Evolutionary conservation across 2,888 invertebrate genomes (phyloP).

Genomic region (Spatulosminthurus flaviceps): DNA sequence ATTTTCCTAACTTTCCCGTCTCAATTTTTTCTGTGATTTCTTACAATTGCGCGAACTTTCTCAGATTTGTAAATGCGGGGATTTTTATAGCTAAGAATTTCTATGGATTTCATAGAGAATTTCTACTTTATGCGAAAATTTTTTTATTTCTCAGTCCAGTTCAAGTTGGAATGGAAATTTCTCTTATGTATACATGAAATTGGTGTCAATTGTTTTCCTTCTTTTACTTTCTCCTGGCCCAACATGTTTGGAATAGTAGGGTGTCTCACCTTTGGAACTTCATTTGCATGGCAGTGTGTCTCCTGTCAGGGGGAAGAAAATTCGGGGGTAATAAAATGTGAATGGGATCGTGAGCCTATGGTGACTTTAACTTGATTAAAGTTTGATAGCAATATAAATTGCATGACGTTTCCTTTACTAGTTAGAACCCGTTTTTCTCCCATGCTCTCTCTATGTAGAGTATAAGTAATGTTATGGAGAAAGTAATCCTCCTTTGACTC

Average conservation of each 20-base stretch:
- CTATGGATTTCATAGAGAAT: too few species aligned
- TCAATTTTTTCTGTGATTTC: too few species aligned
- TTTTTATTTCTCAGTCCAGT: too few species aligned
- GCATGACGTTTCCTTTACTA: background rate
- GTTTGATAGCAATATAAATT: slow-evolving; percentile 23
- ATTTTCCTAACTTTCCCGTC: too few species aligned
- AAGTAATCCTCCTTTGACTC: background rate
- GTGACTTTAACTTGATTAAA: slow-evolving; percentile 26
- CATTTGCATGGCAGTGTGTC: background rate
- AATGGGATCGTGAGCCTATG: slow-evolving; percentile 26
- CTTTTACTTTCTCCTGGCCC: background rate
- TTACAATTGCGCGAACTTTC: too few species aligned
- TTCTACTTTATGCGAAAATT: too few species aligned
- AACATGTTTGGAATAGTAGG: background rate
- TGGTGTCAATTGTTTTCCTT: background rate
- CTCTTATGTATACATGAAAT: too few species aligned
- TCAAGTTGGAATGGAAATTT: too few species aligned
- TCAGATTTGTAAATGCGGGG: too few species aligned
- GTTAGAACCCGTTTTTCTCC: background rate
- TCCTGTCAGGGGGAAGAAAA: background rate
- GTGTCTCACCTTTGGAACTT: too few species aligned
- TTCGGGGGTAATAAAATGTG: slow-evolving; percentile 11
- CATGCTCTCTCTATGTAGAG: background rate
- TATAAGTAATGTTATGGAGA: too few species aligned
- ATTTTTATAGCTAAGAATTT: too few species aligned